Base-by-base conservation (phyloP, 92 coral and sea anemone genomes). In the Muricea muricata region DNA sequence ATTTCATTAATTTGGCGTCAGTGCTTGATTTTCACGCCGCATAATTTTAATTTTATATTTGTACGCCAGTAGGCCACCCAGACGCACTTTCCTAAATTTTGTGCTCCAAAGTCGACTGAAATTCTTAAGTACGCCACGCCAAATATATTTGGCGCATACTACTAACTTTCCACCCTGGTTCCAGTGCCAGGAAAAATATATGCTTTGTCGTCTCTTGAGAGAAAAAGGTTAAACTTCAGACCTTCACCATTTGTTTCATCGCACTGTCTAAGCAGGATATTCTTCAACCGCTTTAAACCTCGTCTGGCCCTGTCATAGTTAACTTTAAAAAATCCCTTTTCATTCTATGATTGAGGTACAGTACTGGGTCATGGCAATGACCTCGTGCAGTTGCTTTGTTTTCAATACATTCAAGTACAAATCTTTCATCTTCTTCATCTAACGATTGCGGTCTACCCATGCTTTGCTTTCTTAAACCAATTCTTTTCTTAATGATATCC, bases 361-460 rank as follows among this genome's bases (percentile, higher is more conserved):
- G 10, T n/a, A 73, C 81, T 56, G 74, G 3, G 30, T 84, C 87
- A 29, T 84, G 81, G 3, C 87, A 18, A 7, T 76, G 18, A 4
- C 78, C 86, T 66, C 46, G 86, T 11, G 86, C 86, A 66, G 86
- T 68, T 30, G 86, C 77, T 12, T 81, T 60, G 12, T 35, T 79
- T 28, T 61, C 74, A 63, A 79, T 79, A 35, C 84, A 79, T 4
- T 61, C 57, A 23, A 79, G 60, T 32, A 79, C 24, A 13, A 79
- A 79, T 14, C 63, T 60, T 45, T 79, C 74, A 79, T 79, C 84
- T 45, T 24, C 20, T n/a, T 79, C 84, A 79, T 79, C 74, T 29
- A 61, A 9, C 18, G 39, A 14, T 28, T 63, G 14, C 23, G 73
- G 73, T 37, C 84, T 55, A 24, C 60, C 84, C 8, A 61, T 63